A percentile compares a stretch with the other conserved stretches of the same genome.
Evolutionary conservation across 2,797 vertebrate genomes (phyloP).

Genomic region (Aselliscus stoliczkanus): DNA sequence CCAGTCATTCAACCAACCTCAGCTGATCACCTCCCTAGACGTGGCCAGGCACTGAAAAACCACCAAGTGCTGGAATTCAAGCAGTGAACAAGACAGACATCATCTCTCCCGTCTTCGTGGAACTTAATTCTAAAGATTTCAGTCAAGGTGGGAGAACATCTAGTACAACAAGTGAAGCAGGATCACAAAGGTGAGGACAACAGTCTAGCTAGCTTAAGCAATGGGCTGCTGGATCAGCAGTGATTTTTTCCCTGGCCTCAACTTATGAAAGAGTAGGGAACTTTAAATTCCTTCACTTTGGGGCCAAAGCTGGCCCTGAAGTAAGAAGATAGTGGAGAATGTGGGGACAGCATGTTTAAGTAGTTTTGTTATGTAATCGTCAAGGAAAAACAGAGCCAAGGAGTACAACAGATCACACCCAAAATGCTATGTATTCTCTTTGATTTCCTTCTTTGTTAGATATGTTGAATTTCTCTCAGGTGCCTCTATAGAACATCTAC

Average conservation of each 20-base stretch:
- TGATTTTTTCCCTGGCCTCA: background rate
- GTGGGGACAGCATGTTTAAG: background rate
- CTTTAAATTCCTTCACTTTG: background rate
- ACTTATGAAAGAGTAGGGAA: too few species aligned
- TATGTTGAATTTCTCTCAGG: slow-evolving; percentile 23
- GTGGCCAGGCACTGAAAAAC: background rate
- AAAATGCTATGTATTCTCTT: background rate
- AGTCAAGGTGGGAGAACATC: background rate
- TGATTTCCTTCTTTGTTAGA: slow-evolving; percentile 1
- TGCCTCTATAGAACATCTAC: background rate
- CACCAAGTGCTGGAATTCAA: background rate
- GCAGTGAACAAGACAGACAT: background rate
- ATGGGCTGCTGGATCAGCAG: background rate
- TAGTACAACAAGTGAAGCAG: background rate
- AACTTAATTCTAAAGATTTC: slow-evolving; percentile 20
- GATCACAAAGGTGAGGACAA: background rate
- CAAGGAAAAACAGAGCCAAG: background rate
- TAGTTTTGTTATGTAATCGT: background rate
- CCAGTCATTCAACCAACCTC: background rate
- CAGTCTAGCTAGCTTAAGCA: background rate
- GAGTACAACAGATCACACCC: background rate
- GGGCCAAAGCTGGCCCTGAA: background rate
- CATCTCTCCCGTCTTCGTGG: background rate
- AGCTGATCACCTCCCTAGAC: background rate
- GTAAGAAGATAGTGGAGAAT: background rate